These are phyloP conservation scores for Sycophaga agraensis DNA, from an alignment of 1,140 invertebrate genomes.

Conservation along the genomic window DNA sequence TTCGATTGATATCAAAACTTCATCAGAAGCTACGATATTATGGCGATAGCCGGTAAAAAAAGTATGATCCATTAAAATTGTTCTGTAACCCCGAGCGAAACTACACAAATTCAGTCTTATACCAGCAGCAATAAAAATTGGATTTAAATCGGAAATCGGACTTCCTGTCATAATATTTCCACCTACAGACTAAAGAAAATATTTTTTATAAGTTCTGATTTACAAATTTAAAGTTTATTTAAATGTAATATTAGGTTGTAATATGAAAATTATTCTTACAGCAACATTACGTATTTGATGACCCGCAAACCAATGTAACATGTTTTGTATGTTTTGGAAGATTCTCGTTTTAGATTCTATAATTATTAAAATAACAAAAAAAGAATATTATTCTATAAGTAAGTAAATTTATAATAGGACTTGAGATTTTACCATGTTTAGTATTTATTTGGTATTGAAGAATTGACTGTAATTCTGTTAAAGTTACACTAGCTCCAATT, in stretches of 20 bases:
- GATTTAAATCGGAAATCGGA: constrained; percentile 94
- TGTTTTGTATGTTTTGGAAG: constrained; percentile 74
- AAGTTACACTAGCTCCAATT: constrained; percentile 78
- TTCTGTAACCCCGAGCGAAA: constrained; percentile 58
- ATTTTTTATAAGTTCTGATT: no score
- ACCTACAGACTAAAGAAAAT: constrained; percentile 65
- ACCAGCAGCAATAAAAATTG: constrained; percentile 81
- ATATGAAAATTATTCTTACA: constrained; percentile 52
- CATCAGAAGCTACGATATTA: constrained; percentile 74
- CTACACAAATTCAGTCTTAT: constrained; percentile 51
- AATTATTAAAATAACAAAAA: constrained; percentile 41
- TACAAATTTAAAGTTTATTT: neutral
- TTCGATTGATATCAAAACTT: constrained; percentile 78
- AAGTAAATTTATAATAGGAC: neutral
- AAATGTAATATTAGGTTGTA: neutral
- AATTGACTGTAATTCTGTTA: constrained; percentile 70
- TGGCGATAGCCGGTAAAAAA: constrained; percentile 89
- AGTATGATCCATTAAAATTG: constrained; percentile 73
- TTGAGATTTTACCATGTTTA: constrained; percentile 54
- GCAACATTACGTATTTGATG: constrained; percentile 87
- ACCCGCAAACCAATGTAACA: constrained; percentile 93
- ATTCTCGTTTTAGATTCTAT: constrained; percentile 67
- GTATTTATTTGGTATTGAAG: constrained; percentile 63
- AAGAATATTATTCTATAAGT: neutral
- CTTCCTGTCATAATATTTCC: constrained; percentile 96